These are phyloP conservation scores for Calameuta pallipes DNA, from an alignment of 2,888 invertebrate genomes.

Conservation along the genomic window DNA sequence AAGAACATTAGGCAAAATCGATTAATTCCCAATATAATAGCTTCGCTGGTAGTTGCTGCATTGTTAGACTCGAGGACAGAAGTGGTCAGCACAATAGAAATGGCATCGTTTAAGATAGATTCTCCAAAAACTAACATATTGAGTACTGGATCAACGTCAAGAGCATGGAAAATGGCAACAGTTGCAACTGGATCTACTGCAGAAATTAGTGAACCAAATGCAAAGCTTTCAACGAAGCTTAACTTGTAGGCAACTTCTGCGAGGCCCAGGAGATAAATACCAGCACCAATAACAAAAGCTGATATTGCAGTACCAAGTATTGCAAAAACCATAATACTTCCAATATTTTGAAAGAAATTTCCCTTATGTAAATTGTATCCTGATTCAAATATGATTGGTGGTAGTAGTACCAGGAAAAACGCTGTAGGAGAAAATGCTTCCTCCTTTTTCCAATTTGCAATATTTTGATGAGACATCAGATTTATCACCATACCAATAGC, in stretches of 20 bases:
- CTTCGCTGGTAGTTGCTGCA: slow-evolving; percentile 81
- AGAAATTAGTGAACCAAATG: slow-evolving; percentile 97
- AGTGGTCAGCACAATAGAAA: slow-evolving; percentile 96
- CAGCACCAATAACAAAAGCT: slow-evolving; percentile 95
- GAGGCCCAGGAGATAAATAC: slow-evolving; percentile 92
- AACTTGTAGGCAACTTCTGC: slow-evolving; percentile 92
- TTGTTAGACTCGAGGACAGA: slow-evolving; percentile 81
- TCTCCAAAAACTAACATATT: slow-evolving; percentile 99
- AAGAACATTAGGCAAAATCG: slow-evolving; percentile 98
- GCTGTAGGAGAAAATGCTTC: slow-evolving; percentile 99
- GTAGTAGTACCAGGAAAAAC: slow-evolving; percentile 94
- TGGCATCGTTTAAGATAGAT: slow-evolving; percentile 97
- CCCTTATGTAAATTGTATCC: slow-evolving; percentile 99
- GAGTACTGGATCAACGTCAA: slow-evolving; percentile 96
- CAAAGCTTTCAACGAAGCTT: slow-evolving; percentile 96
- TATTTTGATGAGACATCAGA: slow-evolving; percentile 87
- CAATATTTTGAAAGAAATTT: slow-evolving; percentile 96
- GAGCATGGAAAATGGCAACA: slow-evolving; percentile 97
- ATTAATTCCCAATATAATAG: slow-evolving; percentile 88
- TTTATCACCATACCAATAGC: slow-evolving; percentile 92
- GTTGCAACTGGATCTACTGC: slow-evolving; percentile 99
- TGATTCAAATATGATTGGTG: slow-evolving; percentile 99
- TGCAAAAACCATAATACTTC: slow-evolving; percentile 98
- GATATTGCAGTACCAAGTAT: slow-evolving; percentile 97
- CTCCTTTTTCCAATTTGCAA: slow-evolving; percentile 96